phyloP scores from a whole-genome alignment of 2,113 vertebrate species.

The Dipodomys spectabilis region DNA sequence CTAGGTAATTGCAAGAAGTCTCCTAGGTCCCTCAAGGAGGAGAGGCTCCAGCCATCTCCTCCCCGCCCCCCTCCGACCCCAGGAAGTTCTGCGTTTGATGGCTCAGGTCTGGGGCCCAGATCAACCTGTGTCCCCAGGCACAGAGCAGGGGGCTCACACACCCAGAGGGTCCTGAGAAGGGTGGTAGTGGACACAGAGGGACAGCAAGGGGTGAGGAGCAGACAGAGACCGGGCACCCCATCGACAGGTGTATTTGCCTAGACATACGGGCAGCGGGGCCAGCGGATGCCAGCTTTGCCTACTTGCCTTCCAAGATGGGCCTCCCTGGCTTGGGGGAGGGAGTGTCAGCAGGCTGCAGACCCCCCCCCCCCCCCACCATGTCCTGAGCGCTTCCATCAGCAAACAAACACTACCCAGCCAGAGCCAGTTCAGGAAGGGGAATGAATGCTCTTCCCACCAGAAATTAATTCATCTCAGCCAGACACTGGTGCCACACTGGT shows the following conservation, averaged over 20 bases:
- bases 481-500: too few species aligned
- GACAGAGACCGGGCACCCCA: neutral
- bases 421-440: neutral
- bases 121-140: neutral
- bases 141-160: neutral
- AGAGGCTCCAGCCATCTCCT: neutral
- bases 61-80: neutral
- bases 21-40: too few species aligned
- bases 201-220: neutral
- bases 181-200: neutral
- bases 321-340: neutral
- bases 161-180: neutral
- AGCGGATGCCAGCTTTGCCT: conserved; percentile 11
- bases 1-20: neutral
- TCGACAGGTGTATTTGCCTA: conserved; percentile 37
- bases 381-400: neutral
- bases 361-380: too few species aligned
- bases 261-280: neutral
- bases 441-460: neutral
- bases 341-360: too few species aligned
- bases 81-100: conserved; percentile 1
- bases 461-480: neutral
- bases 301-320: neutral
- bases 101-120: neutral
- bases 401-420: neutral